Percentiles rank a stretch among this genome's conserved stretches.
These are phyloP conservation scores for Lipophrys pholis DNA, from an alignment of 2,113 vertebrate genomes.

Conservation along the genomic window DNA sequence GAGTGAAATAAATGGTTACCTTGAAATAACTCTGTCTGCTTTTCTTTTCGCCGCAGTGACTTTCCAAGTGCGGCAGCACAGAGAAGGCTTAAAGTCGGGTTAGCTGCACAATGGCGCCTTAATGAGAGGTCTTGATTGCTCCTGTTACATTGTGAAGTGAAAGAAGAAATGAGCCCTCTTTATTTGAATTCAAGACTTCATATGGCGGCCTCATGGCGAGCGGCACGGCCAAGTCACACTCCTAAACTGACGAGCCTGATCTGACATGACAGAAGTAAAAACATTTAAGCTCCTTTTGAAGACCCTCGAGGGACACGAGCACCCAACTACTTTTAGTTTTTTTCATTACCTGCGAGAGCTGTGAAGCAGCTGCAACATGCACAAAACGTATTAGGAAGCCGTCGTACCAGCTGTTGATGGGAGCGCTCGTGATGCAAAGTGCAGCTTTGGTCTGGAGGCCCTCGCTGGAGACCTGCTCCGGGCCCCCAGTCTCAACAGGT, in stretches of 20 bases:
- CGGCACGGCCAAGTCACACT: slow-evolving; percentile 24
- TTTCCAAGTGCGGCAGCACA: neutral
- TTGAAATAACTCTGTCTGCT: slow-evolving; percentile 62
- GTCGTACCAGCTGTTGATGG: slow-evolving; percentile 48
- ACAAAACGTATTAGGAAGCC: slow-evolving; percentile 40
- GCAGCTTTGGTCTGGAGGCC: slow-evolving; percentile 54
- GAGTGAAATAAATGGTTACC: slow-evolving; percentile 82
- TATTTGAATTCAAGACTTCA: slow-evolving; percentile 22
- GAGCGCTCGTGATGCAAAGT: slow-evolving; percentile 46
- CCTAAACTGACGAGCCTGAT: neutral
- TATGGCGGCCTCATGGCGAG: slow-evolving; percentile 42
- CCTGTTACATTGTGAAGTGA: slow-evolving; percentile 19
- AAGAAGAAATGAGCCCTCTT: slow-evolving; percentile 42
- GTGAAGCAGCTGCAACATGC: slow-evolving; percentile 62
- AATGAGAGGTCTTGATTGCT: slow-evolving; percentile 53
- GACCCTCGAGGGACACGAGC: slow-evolving; percentile 40
- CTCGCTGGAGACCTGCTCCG: slow-evolving; percentile 59
- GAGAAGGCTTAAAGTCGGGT: slow-evolving; percentile 24
- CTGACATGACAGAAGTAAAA: slow-evolving; percentile 42
- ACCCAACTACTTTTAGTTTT: slow-evolving; percentile 16
- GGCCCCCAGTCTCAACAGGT: slow-evolving; percentile 45
- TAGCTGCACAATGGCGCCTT: slow-evolving; percentile 37
- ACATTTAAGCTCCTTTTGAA: slow-evolving; percentile 45
- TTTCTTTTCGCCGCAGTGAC: neutral
- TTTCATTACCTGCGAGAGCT: slow-evolving; percentile 3